Base-by-base conservation (phyloP, 2,797 vertebrate genomes). In the Urocyon cinereoargenteus region DNA sequence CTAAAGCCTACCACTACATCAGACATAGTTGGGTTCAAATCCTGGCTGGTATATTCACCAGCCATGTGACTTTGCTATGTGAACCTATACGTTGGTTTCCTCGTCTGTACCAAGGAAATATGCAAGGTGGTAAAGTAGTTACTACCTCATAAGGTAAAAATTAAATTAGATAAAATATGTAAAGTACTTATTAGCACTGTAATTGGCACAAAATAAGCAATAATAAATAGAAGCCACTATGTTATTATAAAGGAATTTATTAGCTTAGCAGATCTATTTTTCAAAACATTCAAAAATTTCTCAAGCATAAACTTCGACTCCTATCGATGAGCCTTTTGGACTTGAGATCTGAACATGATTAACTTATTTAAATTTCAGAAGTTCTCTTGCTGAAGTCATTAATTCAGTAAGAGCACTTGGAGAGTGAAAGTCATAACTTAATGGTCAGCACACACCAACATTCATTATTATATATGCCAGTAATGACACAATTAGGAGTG, bases 371-470 rank as follows among this genome's bases (percentile, higher is more conserved):
- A 16, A 87, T 83, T 94, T 93, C 62, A 97, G 79, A 73, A 59
- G 26, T 61, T 96, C n/a, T 93, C 51, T 86, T 96, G 21, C 79
- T 82, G n/a, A 88, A 53, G n/a, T 53, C 34, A 86, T 72, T 55
- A 26, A n/a, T 45, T 75, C 91, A 83, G 28, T 91, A 59, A 92
- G 95, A 81, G 51, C 49, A 90, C 19, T 62, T 77, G n/a, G 45
- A 86, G 70, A 86, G 90, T 55, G 34, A 86, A 81, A 36, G 31
- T 36, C 6, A 62, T 11, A 31, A 86, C 24, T 49, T 66, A 31
- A 3, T 22, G 72, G 11, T 31, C 45, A 18, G 6, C 57, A 22
- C 34, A 15, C 9, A 7, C 24, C 59, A 26, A 55, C 26, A 24
- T 22, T 45, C 31, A 24, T 22, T 45, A 87, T n/a, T 55, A 78